phyloP scores from a whole-genome alignment of 2,113 vertebrate species.

The Crotophaga sulcirostris region DNA sequence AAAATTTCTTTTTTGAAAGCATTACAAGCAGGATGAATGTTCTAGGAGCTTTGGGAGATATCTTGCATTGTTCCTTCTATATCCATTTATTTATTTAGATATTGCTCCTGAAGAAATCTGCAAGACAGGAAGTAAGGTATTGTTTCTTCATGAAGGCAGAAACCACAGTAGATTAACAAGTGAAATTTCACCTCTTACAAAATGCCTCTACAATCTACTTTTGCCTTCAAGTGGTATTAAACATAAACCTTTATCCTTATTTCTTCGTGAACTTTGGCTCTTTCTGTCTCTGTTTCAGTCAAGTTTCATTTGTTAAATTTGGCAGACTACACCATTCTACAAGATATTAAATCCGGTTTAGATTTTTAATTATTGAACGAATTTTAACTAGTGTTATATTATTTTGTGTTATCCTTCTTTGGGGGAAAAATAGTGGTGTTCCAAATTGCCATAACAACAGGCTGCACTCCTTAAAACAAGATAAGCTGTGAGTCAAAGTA shows the following conservation, averaged over 20 bases:
- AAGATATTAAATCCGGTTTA: background rate
- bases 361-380: background rate
- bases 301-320: background rate
- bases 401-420: background rate
- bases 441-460: constrained; percentile 76
- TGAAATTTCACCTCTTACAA: background rate
- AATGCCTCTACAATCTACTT: background rate
- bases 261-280: background rate
- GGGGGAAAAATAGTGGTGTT: constrained; percentile 6
- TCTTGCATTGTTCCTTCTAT: background rate
- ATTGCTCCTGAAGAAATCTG: background rate
- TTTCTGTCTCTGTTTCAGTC: background rate
- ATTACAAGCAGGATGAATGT: too few species aligned
- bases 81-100: background rate
- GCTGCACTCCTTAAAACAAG: constrained; percentile 67
- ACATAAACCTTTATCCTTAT: background rate
- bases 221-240: background rate
- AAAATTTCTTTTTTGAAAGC: background rate
- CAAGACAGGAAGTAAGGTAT: background rate
- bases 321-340: background rate
- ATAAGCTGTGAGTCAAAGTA: constrained; percentile 71
- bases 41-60: background rate
- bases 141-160: background rate
- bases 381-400: background rate
- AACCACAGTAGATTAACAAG: background rate